Conservation (phyloP, 2,113 vertebrate species). For the Elephas maximus region DNA sequence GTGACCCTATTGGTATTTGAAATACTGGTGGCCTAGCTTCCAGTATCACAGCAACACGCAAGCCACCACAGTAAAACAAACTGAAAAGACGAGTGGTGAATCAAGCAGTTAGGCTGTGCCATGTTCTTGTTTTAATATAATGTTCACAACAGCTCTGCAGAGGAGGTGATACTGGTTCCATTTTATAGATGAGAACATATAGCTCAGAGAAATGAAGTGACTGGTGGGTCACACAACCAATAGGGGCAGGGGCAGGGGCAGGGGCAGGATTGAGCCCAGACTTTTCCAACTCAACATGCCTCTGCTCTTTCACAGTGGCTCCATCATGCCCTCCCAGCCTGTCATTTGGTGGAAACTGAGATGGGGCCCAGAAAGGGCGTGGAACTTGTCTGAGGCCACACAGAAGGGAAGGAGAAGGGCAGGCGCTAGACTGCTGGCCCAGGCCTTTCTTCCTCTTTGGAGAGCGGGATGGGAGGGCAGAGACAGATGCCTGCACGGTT, state of each 20-base stretch:
- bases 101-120: background rate
- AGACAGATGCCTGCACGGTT: fast-evolving
- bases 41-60: background rate
- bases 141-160: background rate
- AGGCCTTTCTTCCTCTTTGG: background rate
- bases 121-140: background rate
- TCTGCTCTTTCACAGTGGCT: background rate
- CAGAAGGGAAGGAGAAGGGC: background rate
- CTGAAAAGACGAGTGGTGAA: too few relatives aligned
- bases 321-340: fast-evolving
- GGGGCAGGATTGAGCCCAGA: too few relatives aligned
- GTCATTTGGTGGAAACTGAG: background rate
- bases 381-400: background rate
- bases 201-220: background rate
- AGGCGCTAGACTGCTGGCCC: background rate
- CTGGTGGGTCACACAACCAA: background rate
- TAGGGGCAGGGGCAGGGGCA: background rate
- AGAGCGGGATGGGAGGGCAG: background rate
- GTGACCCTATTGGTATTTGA: background rate
- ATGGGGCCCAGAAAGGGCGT: background rate
- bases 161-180: background rate
- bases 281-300: too few relatives aligned
- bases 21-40: background rate
- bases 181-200: background rate
- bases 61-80: background rate